Evolutionary conservation across 2,797 vertebrate genomes (phyloP).

Genomic region (Geotrypetes seraphini): DNA sequence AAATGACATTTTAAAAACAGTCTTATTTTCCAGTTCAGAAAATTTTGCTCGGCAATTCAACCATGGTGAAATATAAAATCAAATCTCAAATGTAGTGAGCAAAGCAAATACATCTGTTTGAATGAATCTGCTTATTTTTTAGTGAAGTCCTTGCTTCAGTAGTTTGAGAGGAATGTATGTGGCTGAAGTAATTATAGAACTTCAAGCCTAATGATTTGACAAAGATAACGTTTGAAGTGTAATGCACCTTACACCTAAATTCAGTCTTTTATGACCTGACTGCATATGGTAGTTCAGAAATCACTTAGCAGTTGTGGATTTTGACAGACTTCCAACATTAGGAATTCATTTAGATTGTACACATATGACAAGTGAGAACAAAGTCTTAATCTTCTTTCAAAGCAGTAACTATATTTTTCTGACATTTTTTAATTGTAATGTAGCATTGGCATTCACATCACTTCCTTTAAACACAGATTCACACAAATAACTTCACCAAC

Average conservation of each 20-base stretch:
- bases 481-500: no score
- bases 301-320: background rate
- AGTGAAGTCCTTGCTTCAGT: background rate
- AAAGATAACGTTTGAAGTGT: slow-evolving; percentile 12
- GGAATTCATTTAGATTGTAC: background rate
- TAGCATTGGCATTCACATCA: no score
- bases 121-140: background rate
- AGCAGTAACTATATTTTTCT: no score
- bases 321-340: background rate
- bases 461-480: no score
- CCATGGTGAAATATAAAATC: background rate
- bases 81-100: background rate
- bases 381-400: slow-evolving; percentile 1
- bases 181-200: slow-evolving; percentile 8
- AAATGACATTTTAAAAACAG: no score
- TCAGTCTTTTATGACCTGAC: slow-evolving; percentile 3
- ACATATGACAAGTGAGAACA: background rate
- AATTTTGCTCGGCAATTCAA: no score
- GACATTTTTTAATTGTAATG: no score
- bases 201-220: slow-evolving; percentile 2
- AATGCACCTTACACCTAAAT: slow-evolving; percentile 2
- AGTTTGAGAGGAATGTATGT: slow-evolving; percentile 3
- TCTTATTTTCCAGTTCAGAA: no score
- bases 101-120: background rate
- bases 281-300: slow-evolving; percentile 3